phyloP scores from a whole-genome alignment of 1,140 invertebrate genomes.

The Lepeophtheirus salmonis region DNA sequence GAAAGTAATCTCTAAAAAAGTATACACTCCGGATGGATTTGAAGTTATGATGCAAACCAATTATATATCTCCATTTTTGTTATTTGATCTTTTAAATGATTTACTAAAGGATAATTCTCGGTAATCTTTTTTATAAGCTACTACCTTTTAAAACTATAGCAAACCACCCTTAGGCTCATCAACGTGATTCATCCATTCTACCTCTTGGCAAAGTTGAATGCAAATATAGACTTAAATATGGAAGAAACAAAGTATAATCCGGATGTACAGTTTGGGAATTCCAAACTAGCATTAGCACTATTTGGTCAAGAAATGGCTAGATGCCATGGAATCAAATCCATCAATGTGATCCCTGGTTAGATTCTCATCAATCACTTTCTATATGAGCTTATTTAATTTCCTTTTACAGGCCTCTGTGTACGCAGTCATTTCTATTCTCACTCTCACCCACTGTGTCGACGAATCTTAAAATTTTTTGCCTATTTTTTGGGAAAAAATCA shows the following conservation, averaged over 20 bases:
- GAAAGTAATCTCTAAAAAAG: neutral
- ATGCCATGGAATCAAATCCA: neutral
- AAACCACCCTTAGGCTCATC: neutral
- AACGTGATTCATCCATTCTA: neutral
- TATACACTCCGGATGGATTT: neutral
- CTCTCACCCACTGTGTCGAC: neutral
- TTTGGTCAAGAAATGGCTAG: neutral
- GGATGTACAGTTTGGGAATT: neutral
- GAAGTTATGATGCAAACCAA: neutral
- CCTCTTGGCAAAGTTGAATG: neutral
- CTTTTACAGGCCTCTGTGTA: neutral
- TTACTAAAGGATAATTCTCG: neutral
- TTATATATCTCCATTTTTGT: neutral
- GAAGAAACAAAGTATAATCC: neutral
- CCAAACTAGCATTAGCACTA: neutral
- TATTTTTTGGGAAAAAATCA: neutral
- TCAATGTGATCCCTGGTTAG: neutral
- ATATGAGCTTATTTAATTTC: too few species aligned
- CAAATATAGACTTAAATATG: neutral
- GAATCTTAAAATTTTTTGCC: neutral
- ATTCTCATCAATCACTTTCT: too few species aligned
- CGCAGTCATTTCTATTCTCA: neutral
- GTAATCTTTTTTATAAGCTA: neutral
- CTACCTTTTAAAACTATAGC: neutral
- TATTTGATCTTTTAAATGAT: neutral